Evolutionary conservation across 2,888 invertebrate species (phyloP), one percentile per base, ranked within the genome.

Genomic region (Glaucopsyche alexis): DNA sequence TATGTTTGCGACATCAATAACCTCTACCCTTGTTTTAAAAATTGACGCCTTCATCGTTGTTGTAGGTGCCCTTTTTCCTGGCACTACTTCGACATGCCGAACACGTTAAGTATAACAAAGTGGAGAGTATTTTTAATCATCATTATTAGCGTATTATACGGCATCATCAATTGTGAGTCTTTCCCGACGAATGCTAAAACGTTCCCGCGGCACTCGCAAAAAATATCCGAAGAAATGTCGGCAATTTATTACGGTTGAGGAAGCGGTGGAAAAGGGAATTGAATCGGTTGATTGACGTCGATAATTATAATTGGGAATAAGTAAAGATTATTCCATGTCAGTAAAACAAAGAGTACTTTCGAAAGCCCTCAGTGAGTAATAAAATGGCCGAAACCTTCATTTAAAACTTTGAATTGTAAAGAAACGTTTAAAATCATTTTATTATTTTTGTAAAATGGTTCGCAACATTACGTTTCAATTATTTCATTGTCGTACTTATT

Each of bases 381-480:
- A 67, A 75, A 75, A 75, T 76, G 71, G 60, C 71, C 72, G 72
- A 71, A 49, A 71, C 19, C 73, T 52, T 73, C 60, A 50, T 71
- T 72, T 70, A 72, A 73, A 75, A 74, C 73, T 75, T 71, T 71
- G 72, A 76, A 74, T 76, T 71, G 65, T 74, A 77, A 79, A 78
- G 77, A 75, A 77, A 75, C 74, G 72, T 79, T 79, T 80, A 75
- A 80, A 80, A 81, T 78, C 79, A 79, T 82, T 84, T 82, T 79
- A 81, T 79, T 81, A 82, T 82, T 82, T 81, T 76, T 80, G 81
- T 81, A 81, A 82, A 82, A 81, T 81, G 80, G 80, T 83, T 81
- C 80, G 84, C 85, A 86, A 84, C 83, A 86, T 88, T 87, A 87
- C 88, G 88, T 89, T 90, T 87, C 88, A 88, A 90, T 90, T 89